Evolutionary conservation across 2,113 vertebrate species (phyloP).

Genomic region (Pomatostomus ruficeps): DNA sequence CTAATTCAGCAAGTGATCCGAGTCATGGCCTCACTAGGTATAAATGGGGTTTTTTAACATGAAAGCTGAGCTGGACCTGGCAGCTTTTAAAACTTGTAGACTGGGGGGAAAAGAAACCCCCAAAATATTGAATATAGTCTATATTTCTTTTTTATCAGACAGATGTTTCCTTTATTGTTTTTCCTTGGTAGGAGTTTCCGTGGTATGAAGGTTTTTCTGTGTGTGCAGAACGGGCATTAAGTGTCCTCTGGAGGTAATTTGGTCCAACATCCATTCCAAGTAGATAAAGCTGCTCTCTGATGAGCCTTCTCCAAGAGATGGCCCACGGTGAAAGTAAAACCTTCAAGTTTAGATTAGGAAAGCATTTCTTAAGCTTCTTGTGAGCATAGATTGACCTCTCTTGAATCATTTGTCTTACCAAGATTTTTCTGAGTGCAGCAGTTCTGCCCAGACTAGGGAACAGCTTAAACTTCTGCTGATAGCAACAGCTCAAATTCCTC

Average conservation of each 20-base stretch:
- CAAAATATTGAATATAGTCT: not conserved
- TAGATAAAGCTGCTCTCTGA: not conserved
- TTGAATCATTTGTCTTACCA: not conserved
- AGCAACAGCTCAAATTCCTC: conserved; percentile 7
- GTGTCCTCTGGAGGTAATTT: not conserved
- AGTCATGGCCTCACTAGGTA: not conserved
- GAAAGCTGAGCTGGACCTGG: not conserved
- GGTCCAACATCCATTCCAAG: not conserved
- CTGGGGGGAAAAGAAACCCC: not conserved
- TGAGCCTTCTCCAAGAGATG: not conserved
- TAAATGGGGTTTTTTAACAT: not conserved
- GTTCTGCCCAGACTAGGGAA: not conserved
- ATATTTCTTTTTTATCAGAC: not conserved
- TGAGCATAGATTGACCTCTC: not conserved
- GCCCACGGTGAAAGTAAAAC: not conserved
- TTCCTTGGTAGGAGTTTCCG: not conserved
- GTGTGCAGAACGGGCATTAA: not conserved
- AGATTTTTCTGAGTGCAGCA: not conserved
- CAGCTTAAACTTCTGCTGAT: not conserved
- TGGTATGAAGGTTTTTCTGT: not conserved
- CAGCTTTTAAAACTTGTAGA: not conserved
- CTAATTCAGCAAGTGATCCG: not conserved
- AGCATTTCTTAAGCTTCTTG: not conserved
- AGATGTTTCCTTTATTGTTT: not conserved
- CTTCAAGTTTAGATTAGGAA: not conserved